Base-by-base conservation (phyloP, 2,113 vertebrate genomes). In the Indicator indicator region DNA sequence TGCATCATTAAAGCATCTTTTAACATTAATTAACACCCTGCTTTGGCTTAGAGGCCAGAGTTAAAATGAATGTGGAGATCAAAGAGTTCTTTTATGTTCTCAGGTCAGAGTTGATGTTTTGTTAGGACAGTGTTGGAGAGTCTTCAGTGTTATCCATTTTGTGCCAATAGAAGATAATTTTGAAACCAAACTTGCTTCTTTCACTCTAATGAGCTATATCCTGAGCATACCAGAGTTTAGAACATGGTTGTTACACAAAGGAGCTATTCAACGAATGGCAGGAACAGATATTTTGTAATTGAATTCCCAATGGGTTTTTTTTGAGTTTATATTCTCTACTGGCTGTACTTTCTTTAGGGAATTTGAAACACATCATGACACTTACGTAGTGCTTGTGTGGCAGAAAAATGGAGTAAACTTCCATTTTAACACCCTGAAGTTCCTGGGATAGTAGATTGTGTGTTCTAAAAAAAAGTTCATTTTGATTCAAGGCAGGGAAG, bases 81-180 rank as follows among this genome's bases (percentile, higher is more conserved):
- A 92, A 87, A 89, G 60, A 69, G 33, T 54, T 94, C 58, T 84
- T 89, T 84, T 28, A 40, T 91, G 81, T 79, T 50, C 93, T 89
- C 59, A 44, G 74, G 63, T 84, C 70, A 75, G 70, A 87, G 54
- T 14, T 78, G 59, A 7, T 88, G 38, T 82, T 84, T 91, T 91
- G 58, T 65, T 91, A 76, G 59, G 63, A 69, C 48, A 20, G 0
- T 9, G 28, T 68, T 86, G 88, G 52, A 6, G 9, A 28, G 10
- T 84, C 32, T 74, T 82, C 33, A 38, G 26, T 48, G 68, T 62
- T 93, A 63, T 9, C 30, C 2, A 1, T 67, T 42, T 59, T 90
- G 20, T 67, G 52, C 64, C 42, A 67, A 19, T 16, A 82, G 19
- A 62, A 87, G 76, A 54, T 60, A 74, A 63, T 83, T 88, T 4